Evolutionary conservation across 2,888 invertebrate species (phyloP).

Genomic region (Tinea pellionella): DNA sequence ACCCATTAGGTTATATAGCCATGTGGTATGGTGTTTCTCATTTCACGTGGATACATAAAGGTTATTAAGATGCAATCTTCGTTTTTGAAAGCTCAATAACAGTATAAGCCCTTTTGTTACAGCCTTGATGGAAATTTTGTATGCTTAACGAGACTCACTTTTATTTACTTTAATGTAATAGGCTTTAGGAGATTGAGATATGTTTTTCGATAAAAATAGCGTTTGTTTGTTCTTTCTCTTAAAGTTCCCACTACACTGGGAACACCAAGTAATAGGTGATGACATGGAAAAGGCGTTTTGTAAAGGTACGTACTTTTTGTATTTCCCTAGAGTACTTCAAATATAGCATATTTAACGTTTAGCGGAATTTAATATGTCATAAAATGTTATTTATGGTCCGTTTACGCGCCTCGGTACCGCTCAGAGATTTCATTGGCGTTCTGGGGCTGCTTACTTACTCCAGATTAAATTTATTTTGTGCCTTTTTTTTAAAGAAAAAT

Average conservation of each 20-base stretch:
- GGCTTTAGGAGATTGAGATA: neutral
- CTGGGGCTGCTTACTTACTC: slow-evolving; percentile 13
- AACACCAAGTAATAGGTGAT: too few species aligned
- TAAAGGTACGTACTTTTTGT: slow-evolving; percentile 1
- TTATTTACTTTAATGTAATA: slow-evolving; percentile 2
- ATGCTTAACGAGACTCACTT: neutral
- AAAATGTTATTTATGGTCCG: slow-evolving; percentile 57
- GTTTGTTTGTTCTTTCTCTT: too few species aligned
- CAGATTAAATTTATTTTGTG: slow-evolving; percentile 13
- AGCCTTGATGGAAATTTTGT: neutral
- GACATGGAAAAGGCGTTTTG: neutral
- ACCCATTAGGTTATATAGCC: slow-evolving; percentile 26
- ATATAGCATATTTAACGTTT: slow-evolving; percentile 57
- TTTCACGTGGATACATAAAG: slow-evolving; percentile 29
- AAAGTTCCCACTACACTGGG: too few species aligned
- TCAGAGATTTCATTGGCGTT: slow-evolving; percentile 37
- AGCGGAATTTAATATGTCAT: slow-evolving; percentile 58
- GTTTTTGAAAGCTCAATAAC: slow-evolving; percentile 24
- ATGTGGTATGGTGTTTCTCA: slow-evolving; percentile 31
- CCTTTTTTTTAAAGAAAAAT: neutral
- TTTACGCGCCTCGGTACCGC: slow-evolving; percentile 32
- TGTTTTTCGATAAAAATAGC: neutral
- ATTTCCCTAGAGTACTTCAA: slow-evolving; percentile 31
- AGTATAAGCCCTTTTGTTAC: slow-evolving; percentile 4
- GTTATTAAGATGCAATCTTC: slow-evolving; percentile 29